A percentile compares a stretch with the other conserved stretches of the same genome.
phyloP scores from a whole-genome alignment of 92 coral and sea anemone species.

The Anthopleura xanthogrammica region DNA sequence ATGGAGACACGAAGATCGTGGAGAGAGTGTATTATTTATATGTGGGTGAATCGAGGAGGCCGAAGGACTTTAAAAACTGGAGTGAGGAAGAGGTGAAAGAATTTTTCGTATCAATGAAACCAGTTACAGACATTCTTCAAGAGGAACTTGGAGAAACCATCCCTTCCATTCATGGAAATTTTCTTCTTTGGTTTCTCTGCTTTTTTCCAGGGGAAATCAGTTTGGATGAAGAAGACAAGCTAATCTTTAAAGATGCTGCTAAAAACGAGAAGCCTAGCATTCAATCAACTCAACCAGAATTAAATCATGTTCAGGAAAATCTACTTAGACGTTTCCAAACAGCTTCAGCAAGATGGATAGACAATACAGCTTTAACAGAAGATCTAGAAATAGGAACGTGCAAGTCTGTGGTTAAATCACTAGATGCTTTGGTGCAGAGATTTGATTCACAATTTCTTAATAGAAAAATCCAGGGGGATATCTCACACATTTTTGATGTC shows the following conservation, averaged over 20 bases:
- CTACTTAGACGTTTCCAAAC: slow-evolving; percentile 9
- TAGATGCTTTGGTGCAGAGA: not conserved
- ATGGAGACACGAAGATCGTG: not conserved
- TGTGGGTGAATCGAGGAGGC: not conserved
- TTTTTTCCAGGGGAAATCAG: slow-evolving; percentile 31
- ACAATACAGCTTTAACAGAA: too few relatives aligned
- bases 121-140: slow-evolving; percentile 42
- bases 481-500: not conserved
- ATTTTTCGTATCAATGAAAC: slow-evolving; percentile 31
- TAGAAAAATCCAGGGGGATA: not conserved
- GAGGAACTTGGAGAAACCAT: slow-evolving; percentile 51
- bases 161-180: slow-evolving; percentile 26
- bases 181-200: slow-evolving; percentile 54
- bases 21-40: too few relatives aligned
- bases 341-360: not conserved
- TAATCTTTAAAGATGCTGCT: not conserved
- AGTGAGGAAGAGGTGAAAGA: slow-evolving; percentile 1
- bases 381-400: not conserved
- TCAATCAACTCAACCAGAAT: not conserved
- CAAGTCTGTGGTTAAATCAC: not conserved
- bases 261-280: not conserved
- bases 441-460: not conserved
- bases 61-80: not conserved
- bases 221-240: not conserved
- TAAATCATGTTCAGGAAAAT: not conserved